Evolutionary conservation across 2,113 vertebrate genomes (phyloP).

Genomic region (Acinonyx jubatus): DNA sequence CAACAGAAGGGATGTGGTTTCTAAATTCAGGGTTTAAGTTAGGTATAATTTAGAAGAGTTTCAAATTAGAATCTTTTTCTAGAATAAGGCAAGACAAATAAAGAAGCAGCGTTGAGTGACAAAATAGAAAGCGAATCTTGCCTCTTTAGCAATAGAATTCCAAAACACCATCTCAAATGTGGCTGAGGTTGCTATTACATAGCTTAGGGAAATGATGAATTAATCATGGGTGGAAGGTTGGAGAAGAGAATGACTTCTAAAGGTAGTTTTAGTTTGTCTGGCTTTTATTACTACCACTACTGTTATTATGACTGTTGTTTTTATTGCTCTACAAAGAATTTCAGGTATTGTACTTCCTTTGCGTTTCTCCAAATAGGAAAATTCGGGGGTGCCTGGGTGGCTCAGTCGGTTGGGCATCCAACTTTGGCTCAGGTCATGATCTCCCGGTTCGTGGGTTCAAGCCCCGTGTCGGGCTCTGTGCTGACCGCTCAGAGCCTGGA

Average conservation of each 20-base stretch:
- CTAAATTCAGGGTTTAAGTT: constrained; percentile 29
- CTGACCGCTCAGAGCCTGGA: too few species aligned
- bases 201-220: background rate
- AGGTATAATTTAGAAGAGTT: background rate
- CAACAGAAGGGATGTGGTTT: constrained; percentile 2
- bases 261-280: background rate
- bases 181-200: background rate
- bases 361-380: constrained; percentile 14
- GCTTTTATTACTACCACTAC: background rate
- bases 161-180: background rate
- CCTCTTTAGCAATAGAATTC: background rate
- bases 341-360: background rate
- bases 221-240: background rate
- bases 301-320: background rate
- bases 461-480: too few species aligned
- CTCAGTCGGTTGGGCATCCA: too few species aligned
- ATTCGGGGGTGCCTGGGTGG: background rate
- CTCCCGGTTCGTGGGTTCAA: too few species aligned
- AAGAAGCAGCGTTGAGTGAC: background rate
- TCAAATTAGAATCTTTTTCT: constrained; percentile 17
- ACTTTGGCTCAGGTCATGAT: too few species aligned
- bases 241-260: background rate
- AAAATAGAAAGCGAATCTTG: background rate
- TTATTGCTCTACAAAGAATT: background rate
- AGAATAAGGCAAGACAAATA: background rate